Evolutionary conservation across 2,797 vertebrate genomes (phyloP), one percentile per base, ranked within the genome.

Genomic region (Phrynocephalus vlangalii): DNA sequence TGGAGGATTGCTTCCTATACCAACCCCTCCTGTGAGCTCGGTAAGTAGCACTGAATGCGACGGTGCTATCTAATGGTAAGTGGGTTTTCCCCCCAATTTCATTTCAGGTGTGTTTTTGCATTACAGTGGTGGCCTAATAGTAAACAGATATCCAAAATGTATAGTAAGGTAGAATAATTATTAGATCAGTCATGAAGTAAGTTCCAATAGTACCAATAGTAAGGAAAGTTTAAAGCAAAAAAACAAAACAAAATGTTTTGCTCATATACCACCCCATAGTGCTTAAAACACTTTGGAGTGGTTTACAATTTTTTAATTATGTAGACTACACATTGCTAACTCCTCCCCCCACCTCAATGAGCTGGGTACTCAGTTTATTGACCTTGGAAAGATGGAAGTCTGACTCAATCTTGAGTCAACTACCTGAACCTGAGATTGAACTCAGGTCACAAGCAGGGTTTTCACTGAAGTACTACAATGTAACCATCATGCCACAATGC

Each of bases 1-100:
- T 86, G 98, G 98, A 94, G 99, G 98, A 71, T 96, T 99, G 93
- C 97, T 99, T 89, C 98, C 98, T 38, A 98, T 99, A 91, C 99
- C 99, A 6, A 97, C 98, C 10, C 97, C 97, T 5, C 97, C 98
- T 0, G 95, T 99, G 92, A 98, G 97, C 91, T 98, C 98, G 38
- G 98, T 98, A 96, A 98, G 98, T 97, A 79, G 22, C 78, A 26
- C 83, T 85, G n/a, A 20, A 7, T 15, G 0, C 3, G n/a, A 82
- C 48, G 38, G 22, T 70, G 33, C 26, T 60, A 26, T 63, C 3
- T 76, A 68, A 28, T 0, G 30, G 22, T 52, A 24, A 33, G 24
- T 76, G 48, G 60, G 28, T 5, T 44, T 50, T 28, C 1, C 11
- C 60, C 11, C 60, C 63, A 33, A 18, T 73, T 75, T 16, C 33